Evolutionary conservation across 2,888 invertebrate genomes (phyloP).

Genomic region (Muschampia plurimacula): DNA sequence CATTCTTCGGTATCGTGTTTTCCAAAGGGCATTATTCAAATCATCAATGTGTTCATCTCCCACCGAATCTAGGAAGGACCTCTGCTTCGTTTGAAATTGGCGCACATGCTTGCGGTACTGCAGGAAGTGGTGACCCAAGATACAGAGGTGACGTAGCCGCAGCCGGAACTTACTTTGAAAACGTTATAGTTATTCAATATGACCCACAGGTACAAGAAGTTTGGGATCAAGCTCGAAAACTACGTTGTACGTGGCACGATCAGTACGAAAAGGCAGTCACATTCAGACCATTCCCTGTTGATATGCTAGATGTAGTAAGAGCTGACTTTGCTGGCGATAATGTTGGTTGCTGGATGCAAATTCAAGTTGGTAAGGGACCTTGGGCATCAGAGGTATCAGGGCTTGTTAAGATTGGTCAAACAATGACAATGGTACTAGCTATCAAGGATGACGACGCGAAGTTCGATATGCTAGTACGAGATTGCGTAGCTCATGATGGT

Average conservation of each 20-base stretch:
- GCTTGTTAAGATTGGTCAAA: conserved; percentile 97
- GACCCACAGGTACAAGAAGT: conserved; percentile 97
- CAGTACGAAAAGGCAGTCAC: conserved; percentile 98
- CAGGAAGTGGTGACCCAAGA: conserved; percentile 96
- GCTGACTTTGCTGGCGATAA: conserved; percentile 98
- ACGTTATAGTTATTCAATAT: conserved; percentile 96
- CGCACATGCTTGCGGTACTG: conserved; percentile 96
- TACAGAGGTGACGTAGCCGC: conserved; percentile 95
- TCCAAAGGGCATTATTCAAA: conserved; percentile 98
- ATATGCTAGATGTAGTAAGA: conserved; percentile 97
- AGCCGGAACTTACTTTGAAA: conserved; percentile 97
- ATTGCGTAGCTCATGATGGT: conserved; percentile 97
- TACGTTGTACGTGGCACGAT: conserved; percentile 98
- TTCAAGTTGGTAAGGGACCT: conserved; percentile 97
- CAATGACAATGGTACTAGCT: conserved; percentile 98
- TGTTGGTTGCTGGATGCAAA: conserved; percentile 99
- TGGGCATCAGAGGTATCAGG: conserved; percentile 98
- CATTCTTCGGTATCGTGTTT: conserved; percentile 98
- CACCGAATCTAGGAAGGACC: conserved; percentile 94
- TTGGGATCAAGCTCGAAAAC: conserved; percentile 97
- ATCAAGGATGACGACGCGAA: conserved; percentile 98
- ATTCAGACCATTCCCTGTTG: conserved; percentile 97
- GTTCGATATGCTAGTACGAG: conserved; percentile 97
- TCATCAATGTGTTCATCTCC: conserved; percentile 95
- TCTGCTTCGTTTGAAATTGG: conserved; percentile 96